These are phyloP conservation scores for Zoanthus solanderi DNA, from an alignment of 92 coral and sea anemone genomes.

Conservation along the genomic window DNA sequence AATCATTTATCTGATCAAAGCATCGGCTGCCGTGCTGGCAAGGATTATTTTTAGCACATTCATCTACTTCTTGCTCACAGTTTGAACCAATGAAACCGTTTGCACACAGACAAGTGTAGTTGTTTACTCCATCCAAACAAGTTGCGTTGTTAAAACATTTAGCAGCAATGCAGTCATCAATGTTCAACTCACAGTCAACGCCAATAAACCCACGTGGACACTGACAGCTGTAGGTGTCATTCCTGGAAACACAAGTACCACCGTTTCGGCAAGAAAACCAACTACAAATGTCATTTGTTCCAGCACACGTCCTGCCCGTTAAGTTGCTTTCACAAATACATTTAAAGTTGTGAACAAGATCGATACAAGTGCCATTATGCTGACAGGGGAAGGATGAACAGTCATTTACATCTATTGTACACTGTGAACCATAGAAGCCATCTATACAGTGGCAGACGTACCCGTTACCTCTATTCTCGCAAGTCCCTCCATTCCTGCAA, in stretches of 20 bases:
- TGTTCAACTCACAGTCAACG: constrained; percentile 76
- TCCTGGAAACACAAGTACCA: constrained; percentile 70
- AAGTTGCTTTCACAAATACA: constrained; percentile 66
- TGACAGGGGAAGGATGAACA: constrained; percentile 72
- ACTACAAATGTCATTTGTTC: constrained; percentile 57
- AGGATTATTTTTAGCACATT: constrained; percentile 61
- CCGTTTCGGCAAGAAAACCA: constrained; percentile 75
- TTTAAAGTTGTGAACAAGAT: constrained; percentile 73
- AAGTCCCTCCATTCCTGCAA: constrained; percentile 76
- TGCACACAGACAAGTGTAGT: constrained; percentile 74
- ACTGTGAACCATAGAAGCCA: constrained; percentile 71
- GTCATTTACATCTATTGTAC: constrained; percentile 68
- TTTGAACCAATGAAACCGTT: constrained; percentile 67
- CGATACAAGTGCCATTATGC: constrained; percentile 64
- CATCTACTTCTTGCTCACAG: constrained; percentile 72
- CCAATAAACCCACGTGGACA: constrained; percentile 79
- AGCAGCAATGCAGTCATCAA: constrained; percentile 74
- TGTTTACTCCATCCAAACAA: constrained; percentile 70
- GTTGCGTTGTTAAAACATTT: constrained; percentile 79
- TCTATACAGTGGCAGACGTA: constrained; percentile 68
- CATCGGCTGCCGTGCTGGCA: constrained; percentile 77
- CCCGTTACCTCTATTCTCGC: constrained; percentile 67
- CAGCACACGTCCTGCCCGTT: constrained; percentile 77
- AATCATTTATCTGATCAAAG: constrained; percentile 74
- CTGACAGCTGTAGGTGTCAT: constrained; percentile 68